Evolutionary conservation across 2,797 vertebrate genomes (phyloP).

Genomic region (Artibeus jamaicensis): DNA sequence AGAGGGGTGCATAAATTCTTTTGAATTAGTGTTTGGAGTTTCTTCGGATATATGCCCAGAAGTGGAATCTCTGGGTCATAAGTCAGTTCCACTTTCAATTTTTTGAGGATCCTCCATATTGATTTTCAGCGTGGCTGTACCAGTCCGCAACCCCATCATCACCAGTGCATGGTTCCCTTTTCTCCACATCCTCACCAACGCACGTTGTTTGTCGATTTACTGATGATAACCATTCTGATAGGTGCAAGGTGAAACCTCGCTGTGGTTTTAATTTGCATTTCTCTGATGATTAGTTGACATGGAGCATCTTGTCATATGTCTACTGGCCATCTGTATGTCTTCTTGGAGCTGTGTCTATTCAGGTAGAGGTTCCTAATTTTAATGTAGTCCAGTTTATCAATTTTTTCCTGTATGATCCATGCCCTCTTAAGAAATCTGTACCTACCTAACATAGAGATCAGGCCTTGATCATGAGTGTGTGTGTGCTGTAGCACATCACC

Average conservation of each 20-base stretch:
- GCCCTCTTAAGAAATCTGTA: slow-evolving; percentile 22
- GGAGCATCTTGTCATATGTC: neutral
- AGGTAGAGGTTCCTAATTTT: slow-evolving; percentile 4
- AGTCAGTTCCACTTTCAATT: neutral
- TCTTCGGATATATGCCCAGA: neutral
- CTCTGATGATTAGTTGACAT: neutral
- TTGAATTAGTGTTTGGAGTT: neutral
- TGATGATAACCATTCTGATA: neutral
- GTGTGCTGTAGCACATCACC: neutral
- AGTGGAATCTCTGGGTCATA: neutral
- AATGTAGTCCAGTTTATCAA: neutral
- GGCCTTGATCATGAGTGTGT: neutral
- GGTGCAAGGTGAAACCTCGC: neutral
- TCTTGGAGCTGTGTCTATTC: neutral
- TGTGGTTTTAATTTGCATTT: neutral
- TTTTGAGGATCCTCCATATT: neutral
- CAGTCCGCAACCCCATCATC: neutral
- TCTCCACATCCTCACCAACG: neutral
- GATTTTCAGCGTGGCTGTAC: neutral
- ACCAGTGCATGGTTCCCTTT: neutral
- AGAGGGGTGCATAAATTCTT: neutral
- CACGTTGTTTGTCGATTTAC: neutral
- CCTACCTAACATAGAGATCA: neutral
- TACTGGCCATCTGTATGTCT: neutral
- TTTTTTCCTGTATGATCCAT: slow-evolving; percentile 37